phyloP scores from a whole-genome alignment of 2,888 invertebrate species.

The Ischnus inquisitorius region DNA sequence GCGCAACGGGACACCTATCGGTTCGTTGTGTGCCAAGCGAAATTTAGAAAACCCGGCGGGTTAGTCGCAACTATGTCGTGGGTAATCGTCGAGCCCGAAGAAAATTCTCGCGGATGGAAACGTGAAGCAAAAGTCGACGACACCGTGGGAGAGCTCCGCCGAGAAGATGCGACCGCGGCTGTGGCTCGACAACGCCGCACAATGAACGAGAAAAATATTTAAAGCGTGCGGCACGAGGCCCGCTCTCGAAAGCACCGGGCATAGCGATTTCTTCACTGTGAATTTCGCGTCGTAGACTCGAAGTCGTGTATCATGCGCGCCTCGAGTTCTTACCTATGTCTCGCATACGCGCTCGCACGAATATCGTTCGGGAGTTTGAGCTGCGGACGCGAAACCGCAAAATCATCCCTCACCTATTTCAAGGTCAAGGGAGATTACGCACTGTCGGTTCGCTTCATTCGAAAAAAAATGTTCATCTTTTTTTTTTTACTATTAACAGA shows the following conservation, averaged over 20 bases:
- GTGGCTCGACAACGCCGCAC: conserved; percentile 8
- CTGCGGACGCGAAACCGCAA: conserved; percentile 51
- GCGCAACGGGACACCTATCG: conserved; percentile 34
- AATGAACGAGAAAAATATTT: conserved; percentile 45
- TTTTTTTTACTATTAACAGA: neutral
- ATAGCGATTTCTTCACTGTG: conserved; percentile 20
- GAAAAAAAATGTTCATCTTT: conserved; percentile 14
- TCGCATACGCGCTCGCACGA: neutral
- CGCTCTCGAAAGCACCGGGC: conserved; percentile 1
- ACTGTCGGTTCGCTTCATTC: conserved; percentile 24
- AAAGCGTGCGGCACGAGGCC: conserved; percentile 52
- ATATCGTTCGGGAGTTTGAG: conserved; percentile 34
- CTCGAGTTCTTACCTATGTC: conserved; percentile 1
- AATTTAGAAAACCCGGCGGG: conserved; percentile 39
- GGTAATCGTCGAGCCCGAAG: conserved; percentile 18
- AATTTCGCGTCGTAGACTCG: conserved; percentile 6
- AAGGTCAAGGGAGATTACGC: conserved; percentile 6
- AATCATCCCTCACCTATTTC: conserved; percentile 46
- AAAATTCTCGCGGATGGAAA: conserved; percentile 8
- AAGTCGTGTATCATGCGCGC: neutral
- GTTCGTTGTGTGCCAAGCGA: conserved; percentile 16
- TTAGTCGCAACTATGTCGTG: conserved; percentile 1
- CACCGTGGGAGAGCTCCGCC: conserved; percentile 29
- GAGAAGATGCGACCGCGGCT: neutral
- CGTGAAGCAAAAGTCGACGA: conserved; percentile 15